Conservation (phyloP, 2,797 vertebrate species). For the Xiphorhynchus erythropygius region DNA sequence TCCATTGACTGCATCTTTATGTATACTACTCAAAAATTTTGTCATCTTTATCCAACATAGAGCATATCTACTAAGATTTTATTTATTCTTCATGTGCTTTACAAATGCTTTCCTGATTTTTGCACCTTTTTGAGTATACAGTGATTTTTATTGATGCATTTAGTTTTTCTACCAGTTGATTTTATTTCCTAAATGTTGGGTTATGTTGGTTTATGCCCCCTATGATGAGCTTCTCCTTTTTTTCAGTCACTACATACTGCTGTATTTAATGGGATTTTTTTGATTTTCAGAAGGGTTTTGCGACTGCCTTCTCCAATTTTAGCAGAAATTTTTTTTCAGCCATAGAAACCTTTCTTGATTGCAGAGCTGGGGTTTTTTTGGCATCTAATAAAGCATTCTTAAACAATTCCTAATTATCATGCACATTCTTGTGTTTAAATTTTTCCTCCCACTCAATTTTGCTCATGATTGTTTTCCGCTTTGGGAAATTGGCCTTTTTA, state of each 20-base stretch:
- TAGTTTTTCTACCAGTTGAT: neutral
- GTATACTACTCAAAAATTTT: neutral
- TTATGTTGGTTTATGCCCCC: neutral
- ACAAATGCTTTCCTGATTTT: neutral
- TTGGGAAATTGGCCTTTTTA: constrained; percentile 28
- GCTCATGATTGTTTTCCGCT: constrained; percentile 13
- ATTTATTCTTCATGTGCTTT: neutral
- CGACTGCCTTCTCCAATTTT: neutral
- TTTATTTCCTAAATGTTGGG: neutral
- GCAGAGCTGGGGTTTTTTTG: neutral
- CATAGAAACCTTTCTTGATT: constrained; percentile 13
- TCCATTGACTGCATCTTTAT: neutral
- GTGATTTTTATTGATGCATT: neutral
- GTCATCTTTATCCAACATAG: neutral
- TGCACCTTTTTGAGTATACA: neutral
- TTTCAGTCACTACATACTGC: neutral
- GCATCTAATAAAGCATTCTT: constrained; percentile 31
- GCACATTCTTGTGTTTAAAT: constrained; percentile 17
- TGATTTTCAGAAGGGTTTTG: neutral
- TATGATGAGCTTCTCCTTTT: neutral
- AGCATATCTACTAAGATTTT: neutral
- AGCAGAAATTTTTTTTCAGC: neutral
- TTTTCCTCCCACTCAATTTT: constrained; percentile 49
- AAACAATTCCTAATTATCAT: constrained; percentile 55
- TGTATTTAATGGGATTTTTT: neutral